Percentiles rank a stretch among this genome's conserved stretches.
These are phyloP conservation scores for Chamaetylas fuelleborni DNA, from an alignment of 2,113 vertebrate species.

Conservation along the genomic window DNA sequence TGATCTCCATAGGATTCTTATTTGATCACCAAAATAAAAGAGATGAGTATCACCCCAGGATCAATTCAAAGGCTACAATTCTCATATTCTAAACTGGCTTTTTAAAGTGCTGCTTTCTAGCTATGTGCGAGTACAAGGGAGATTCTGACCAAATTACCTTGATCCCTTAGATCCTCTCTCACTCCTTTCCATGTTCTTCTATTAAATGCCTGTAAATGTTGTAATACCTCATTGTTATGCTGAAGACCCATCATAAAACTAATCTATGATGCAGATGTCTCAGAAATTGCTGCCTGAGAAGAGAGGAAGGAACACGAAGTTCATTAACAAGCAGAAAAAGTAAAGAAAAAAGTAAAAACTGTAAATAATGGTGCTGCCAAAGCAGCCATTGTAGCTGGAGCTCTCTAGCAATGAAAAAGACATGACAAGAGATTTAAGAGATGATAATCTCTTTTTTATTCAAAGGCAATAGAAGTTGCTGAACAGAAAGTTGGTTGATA, in stretches of 20 bases:
- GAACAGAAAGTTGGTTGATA: neutral
- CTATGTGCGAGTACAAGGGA: neutral
- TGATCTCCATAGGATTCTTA: neutral
- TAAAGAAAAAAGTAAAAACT: neutral
- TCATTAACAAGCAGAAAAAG: neutral
- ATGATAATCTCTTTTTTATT: neutral
- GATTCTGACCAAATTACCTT: neutral
- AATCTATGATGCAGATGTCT: neutral
- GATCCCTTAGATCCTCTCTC: neutral
- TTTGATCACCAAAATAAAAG: neutral
- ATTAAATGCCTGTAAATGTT: neutral
- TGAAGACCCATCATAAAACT: neutral
- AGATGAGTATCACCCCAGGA: accelerated
- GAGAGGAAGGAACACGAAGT: neutral
- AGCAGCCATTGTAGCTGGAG: neutral
- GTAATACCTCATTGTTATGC: neutral
- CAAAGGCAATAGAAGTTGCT: neutral
- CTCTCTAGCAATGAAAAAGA: neutral
- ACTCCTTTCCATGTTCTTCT: neutral
- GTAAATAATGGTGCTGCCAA: neutral
- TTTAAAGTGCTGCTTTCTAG: neutral
- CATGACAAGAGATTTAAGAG: neutral
- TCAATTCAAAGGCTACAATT: neutral
- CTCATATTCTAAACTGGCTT: neutral
- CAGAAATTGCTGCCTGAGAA: neutral